Base-by-base conservation (phyloP, 2,113 vertebrate genomes). In the Chlorodrepanis virens region DNA sequence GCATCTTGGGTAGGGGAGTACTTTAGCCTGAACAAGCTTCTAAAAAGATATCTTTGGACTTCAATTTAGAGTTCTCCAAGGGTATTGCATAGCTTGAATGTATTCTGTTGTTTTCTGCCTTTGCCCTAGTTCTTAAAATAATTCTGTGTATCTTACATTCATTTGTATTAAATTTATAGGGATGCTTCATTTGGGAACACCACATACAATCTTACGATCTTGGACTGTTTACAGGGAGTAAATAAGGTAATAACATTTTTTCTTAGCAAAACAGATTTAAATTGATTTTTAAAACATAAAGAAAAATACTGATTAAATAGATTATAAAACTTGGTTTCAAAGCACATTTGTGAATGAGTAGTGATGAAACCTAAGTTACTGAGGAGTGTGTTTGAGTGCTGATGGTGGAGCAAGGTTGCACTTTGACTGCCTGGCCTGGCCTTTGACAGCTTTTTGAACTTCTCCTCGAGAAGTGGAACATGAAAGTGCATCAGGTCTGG, bases 111-210 rank as follows among this genome's bases (percentile, higher is more conserved):
- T 84, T 40, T 72, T 49, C 13, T 81, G 8, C 14, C 13, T 91
- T 95, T 89, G 67, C 33, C 28, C 3, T 11, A 28, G 39, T 90
- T 84, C 40, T 60, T 88, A 44, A 79, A 85, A 64, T 65, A 86
- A 54, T 70, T 78, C 4, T 90, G n/a, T 90, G 20, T 90, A 24
- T 80, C 54, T 93, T 97, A 96, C 97, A 77, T 79, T 77, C 2
- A 50, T 67, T 90, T 97, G 61, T 78, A 91, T 97, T 97, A 54
- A 91, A 71, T 97, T 93, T 96, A 5, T 95, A 99, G 99, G 97
- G 99, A 99, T 87, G 99, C 99, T 77, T 99, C 99, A 14, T 99
- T 99, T 97, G 99, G 99, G 94, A 99, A 97, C 90, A 99, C 98
- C 98, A 99, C 98, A 37, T 99, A 98, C 97, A 99, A 98, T 96